Conservation (phyloP, 2,888 invertebrate genomes). For the Gisinianus flammeolus region DNA sequence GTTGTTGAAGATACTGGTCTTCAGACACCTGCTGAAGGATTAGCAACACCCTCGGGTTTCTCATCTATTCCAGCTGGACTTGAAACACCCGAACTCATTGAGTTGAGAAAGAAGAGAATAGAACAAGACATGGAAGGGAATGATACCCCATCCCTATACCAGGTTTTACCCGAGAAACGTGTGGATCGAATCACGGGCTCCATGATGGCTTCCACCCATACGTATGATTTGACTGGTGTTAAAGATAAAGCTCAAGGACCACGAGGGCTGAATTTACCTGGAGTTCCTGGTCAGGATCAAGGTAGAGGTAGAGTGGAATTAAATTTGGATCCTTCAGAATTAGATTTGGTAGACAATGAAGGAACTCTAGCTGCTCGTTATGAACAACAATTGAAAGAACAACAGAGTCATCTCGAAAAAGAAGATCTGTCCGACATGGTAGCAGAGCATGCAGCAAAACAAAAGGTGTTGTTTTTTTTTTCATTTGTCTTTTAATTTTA, state of each 20-base stretch:
- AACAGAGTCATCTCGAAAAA: conserved; percentile 83
- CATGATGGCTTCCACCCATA: conserved; percentile 99
- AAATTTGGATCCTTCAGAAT: conserved; percentile 94
- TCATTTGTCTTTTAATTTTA: neutral
- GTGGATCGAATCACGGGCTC: conserved; percentile 84
- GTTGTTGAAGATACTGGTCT: conserved; percentile 74
- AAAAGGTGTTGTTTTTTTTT: conserved; percentile 77
- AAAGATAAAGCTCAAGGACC: conserved; percentile 48
- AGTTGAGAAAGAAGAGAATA: conserved; percentile 93
- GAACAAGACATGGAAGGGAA: conserved; percentile 96
- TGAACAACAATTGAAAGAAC: conserved; percentile 93
- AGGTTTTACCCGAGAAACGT: conserved; percentile 92
- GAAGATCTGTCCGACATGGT: conserved; percentile 99
- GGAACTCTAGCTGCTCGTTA: conserved; percentile 95
- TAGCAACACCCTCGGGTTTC: conserved; percentile 93
- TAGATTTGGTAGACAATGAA: conserved; percentile 89
- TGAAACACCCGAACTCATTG: conserved; percentile 98
- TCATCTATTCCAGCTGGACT: conserved; percentile 89
- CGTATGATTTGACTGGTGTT: conserved; percentile 84
- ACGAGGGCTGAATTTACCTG: conserved; percentile 8
- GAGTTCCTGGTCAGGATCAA: conserved; percentile 61
- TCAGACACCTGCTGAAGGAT: conserved; percentile 90
- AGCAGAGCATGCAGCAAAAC: conserved; percentile 95
- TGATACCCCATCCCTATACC: conserved; percentile 93
- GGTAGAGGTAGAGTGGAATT: conserved; percentile 88